These are phyloP conservation scores for Thaumatotibia leucotreta DNA, from an alignment of 1,140 invertebrate species.

Conservation along the genomic window DNA sequence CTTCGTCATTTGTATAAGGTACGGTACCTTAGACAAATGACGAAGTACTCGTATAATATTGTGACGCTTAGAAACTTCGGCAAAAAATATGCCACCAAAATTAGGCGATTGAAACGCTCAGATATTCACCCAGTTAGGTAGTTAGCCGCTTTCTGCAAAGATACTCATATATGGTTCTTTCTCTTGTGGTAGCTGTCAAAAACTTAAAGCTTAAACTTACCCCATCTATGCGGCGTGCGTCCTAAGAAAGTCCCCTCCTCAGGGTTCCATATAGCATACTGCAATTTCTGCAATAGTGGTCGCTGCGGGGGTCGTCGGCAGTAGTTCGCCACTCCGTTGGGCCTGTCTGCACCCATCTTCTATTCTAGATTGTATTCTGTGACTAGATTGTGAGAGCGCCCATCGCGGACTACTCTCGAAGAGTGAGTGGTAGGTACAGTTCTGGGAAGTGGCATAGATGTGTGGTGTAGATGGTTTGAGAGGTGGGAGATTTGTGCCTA, in stretches of 20 bases:
- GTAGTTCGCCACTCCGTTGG: constrained; percentile 60
- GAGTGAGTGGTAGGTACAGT: not conserved
- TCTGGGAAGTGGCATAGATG: not conserved
- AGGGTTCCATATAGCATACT: constrained; percentile 82
- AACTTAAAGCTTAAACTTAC: too few species aligned
- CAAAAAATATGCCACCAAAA: too few species aligned
- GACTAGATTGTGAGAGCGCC: constrained; percentile 37
- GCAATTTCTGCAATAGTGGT: constrained; percentile 72
- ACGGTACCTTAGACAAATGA: too few species aligned
- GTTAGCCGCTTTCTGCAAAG: too few species aligned
- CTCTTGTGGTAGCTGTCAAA: too few species aligned
- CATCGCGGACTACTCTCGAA: constrained; percentile 31
- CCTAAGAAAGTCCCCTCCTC: constrained; percentile 82
- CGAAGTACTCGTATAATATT: too few species aligned
- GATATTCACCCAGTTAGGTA: too few species aligned
- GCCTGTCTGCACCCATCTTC: constrained; percentile 61
- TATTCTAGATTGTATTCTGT: not conserved
- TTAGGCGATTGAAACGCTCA: too few species aligned
- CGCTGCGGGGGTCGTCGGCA: constrained; percentile 53
- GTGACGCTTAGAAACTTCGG: too few species aligned
- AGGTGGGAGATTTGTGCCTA: not conserved
- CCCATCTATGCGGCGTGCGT: constrained; percentile 84
- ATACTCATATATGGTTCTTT: too few species aligned
- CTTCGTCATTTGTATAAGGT: too few species aligned
- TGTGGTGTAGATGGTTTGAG: not conserved